phyloP scores from a whole-genome alignment of 1,140 invertebrate species.

The Drosophila arizonae region DNA sequence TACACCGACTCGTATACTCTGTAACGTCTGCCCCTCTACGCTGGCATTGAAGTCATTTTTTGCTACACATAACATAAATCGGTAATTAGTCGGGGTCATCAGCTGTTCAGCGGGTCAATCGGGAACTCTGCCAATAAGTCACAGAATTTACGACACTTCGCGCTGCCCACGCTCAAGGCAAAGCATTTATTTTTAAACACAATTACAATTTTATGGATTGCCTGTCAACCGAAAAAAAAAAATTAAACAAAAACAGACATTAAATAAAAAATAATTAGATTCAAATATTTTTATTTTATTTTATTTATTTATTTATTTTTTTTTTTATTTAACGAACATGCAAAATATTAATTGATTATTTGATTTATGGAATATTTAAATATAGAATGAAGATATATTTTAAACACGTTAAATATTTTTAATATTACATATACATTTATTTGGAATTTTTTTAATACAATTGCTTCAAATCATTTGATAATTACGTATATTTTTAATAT shows the following conservation, averaged over 20 bases:
- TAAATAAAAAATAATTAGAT: neutral
- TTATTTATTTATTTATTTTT: neutral
- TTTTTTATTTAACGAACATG: no score
- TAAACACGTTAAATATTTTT: no score
- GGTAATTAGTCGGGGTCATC: conserved; percentile 33
- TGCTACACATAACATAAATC: conserved; percentile 30
- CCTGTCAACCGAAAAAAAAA: conserved; percentile 8
- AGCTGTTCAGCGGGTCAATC: conserved; percentile 24
- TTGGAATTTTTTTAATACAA: no score
- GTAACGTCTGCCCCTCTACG: neutral
- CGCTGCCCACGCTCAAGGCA: neutral
- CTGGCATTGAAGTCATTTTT: conserved; percentile 6
- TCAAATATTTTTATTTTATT: neutral
- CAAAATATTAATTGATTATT: no score
- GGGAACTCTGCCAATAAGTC: conserved; percentile 32
- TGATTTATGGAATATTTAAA: no score
- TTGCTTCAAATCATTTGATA: no score
- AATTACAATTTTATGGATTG: conserved; percentile 10
- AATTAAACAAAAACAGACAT: neutral
- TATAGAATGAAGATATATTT: no score
- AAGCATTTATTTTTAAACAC: conserved; percentile 9
- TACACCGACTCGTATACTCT: conserved; percentile 3
- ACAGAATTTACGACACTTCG: conserved; percentile 30
- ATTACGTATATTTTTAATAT: no score
- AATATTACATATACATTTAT: no score